Evolutionary conservation across 2,797 vertebrate genomes (phyloP).

Genomic region (Hyperoplus lanceolatus): DNA sequence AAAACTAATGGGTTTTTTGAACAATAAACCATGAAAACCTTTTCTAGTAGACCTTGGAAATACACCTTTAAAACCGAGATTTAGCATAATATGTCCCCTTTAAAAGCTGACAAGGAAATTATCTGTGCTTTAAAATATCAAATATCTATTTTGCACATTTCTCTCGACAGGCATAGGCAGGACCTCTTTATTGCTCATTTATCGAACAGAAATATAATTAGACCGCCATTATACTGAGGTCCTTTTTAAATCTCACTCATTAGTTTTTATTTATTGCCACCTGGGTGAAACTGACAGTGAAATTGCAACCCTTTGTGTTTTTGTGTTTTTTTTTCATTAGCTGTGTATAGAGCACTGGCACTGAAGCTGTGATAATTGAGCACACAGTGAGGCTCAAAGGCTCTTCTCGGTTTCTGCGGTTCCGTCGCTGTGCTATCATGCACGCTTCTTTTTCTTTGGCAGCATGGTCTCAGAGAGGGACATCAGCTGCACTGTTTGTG

Average conservation of each 20-base stretch:
- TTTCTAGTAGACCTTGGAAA: no score
- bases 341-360: slow-evolving; percentile 52
- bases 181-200: neutral
- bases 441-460: slow-evolving; percentile 27
- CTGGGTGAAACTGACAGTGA: slow-evolving; percentile 26
- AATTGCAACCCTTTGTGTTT: slow-evolving; percentile 47
- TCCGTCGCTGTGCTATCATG: slow-evolving; percentile 36
- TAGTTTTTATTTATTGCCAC: slow-evolving; percentile 46
- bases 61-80: no score
- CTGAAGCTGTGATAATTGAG: slow-evolving; percentile 37
- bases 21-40: no score
- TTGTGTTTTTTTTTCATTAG: slow-evolving; percentile 57
- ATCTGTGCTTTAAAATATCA: slow-evolving; percentile 3
- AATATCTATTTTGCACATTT: slow-evolving; percentile 1
- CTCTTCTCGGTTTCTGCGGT: slow-evolving; percentile 38
- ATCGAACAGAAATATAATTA: slow-evolving; percentile 41
- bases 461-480: slow-evolving; percentile 28
- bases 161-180: slow-evolving; percentile 16
- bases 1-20: no score
- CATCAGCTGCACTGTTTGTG: slow-evolving; percentile 15
- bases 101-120: neutral
- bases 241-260: slow-evolving; percentile 27
- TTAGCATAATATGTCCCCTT: no score
- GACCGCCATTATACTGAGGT: slow-evolving; percentile 17
- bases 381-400: slow-evolving; percentile 52